Conservation (phyloP, 2,888 invertebrate species). For the Thecophora atra region DNA sequence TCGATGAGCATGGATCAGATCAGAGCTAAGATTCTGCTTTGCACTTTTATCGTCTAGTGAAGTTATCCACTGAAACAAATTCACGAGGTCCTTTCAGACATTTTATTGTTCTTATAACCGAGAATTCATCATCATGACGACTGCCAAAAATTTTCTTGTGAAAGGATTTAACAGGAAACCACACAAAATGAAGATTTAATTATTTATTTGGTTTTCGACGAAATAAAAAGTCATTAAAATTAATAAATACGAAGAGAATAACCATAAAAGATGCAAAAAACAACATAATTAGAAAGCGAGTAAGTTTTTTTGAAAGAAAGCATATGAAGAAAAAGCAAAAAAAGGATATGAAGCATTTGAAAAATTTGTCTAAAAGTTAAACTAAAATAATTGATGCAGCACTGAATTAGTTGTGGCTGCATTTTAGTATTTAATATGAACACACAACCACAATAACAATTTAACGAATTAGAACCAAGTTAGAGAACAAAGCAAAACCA, state of each 20-base stretch:
- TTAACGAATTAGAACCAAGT: slow-evolving; percentile 35
- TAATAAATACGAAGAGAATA: background rate
- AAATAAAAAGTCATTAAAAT: background rate
- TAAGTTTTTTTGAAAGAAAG: background rate
- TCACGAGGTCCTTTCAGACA: too few species aligned
- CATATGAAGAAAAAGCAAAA: background rate
- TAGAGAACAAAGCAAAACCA: slow-evolving; percentile 4
- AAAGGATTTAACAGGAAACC: too few species aligned
- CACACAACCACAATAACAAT: slow-evolving; percentile 27
- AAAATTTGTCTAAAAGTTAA: slow-evolving; percentile 27
- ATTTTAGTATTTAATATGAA: background rate
- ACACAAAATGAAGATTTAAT: too few species aligned
- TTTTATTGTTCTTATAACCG: too few species aligned
- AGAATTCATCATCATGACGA: too few species aligned
- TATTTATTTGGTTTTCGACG: background rate
- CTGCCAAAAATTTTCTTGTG: too few species aligned
- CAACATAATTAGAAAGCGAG: background rate
- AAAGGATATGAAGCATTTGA: slow-evolving; percentile 12
- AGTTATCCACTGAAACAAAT: too few species aligned
- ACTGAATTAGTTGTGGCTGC: slow-evolving; percentile 14
- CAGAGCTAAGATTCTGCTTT: too few species aligned
- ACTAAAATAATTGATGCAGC: slow-evolving; percentile 19
- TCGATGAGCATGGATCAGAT: too few species aligned
- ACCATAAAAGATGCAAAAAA: background rate
- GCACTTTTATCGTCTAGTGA: too few species aligned